These are phyloP conservation scores for Podarcis lilfordi DNA, from an alignment of 2,797 vertebrate species.

Conservation along the genomic window DNA sequence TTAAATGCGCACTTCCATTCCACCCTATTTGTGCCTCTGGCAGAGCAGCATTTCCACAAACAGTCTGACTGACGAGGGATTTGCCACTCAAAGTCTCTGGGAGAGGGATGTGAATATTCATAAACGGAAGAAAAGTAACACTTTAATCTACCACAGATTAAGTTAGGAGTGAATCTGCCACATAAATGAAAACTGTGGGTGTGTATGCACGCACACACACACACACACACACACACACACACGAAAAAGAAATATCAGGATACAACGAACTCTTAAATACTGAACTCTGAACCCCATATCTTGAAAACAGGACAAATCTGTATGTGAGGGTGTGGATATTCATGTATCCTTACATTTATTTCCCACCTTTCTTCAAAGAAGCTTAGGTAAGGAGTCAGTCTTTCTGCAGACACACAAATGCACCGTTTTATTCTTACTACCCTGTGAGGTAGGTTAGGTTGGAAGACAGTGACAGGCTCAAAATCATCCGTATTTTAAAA, in stretches of 20 bases:
- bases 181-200: not conserved
- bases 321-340: not conserved
- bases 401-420: not conserved
- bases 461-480: too few species aligned
- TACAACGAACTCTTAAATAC: not conserved
- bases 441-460: not conserved
- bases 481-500: not conserved
- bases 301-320: not conserved
- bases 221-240: too few species aligned
- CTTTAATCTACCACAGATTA: not conserved
- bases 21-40: not conserved
- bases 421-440: not conserved
- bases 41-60: not conserved
- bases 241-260: too few species aligned
- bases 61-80: not conserved
- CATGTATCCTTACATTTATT: not conserved
- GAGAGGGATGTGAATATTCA: not conserved
- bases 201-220: not conserved
- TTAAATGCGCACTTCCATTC: slow-evolving; percentile 4
- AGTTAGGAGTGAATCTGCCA: not conserved
- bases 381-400: too few species aligned
- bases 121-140: not conserved
- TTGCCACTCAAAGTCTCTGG: not conserved
- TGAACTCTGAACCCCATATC: not conserved
- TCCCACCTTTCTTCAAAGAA: too few species aligned